Evolutionary conservation across 2,113 vertebrate genomes (phyloP).

Genomic region (Trogon melanurus): DNA sequence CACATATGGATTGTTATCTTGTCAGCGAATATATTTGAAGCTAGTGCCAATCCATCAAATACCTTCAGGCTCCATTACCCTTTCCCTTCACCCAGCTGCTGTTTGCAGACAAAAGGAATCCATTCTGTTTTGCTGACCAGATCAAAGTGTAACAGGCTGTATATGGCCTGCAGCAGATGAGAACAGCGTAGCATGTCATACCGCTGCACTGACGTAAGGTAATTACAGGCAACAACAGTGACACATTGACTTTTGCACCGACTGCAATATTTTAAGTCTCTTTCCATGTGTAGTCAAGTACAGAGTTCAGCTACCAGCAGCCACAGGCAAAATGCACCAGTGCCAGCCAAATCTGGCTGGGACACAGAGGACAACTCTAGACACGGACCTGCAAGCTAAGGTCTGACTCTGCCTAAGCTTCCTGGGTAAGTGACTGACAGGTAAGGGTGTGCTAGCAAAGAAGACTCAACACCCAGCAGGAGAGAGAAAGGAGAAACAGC

Average conservation of each 20-base stretch:
- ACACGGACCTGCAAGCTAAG: neutral
- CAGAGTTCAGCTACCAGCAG: conserved; percentile 7
- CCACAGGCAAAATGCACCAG: neutral
- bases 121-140: neutral
- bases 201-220: neutral
- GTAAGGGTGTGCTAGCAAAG: neutral
- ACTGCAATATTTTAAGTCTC: conserved; percentile 34
- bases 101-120: conserved; percentile 20
- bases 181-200: neutral
- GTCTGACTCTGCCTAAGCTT: neutral
- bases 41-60: neutral
- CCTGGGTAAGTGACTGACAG: neutral
- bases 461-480: neutral
- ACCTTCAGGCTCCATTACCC: neutral
- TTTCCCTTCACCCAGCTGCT: neutral
- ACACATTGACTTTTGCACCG: conserved; percentile 39
- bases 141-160: conserved; percentile 22
- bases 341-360: neutral
- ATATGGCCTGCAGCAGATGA: neutral
- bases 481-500: neutral
- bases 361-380: neutral
- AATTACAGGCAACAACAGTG: neutral
- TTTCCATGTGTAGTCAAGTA: neutral
- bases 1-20: neutral
- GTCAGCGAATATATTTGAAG: neutral